Evolutionary conservation across 2,888 invertebrate genomes (phyloP), one percentile per base, ranked within the genome.

Genomic region (Epinotia ramella): DNA sequence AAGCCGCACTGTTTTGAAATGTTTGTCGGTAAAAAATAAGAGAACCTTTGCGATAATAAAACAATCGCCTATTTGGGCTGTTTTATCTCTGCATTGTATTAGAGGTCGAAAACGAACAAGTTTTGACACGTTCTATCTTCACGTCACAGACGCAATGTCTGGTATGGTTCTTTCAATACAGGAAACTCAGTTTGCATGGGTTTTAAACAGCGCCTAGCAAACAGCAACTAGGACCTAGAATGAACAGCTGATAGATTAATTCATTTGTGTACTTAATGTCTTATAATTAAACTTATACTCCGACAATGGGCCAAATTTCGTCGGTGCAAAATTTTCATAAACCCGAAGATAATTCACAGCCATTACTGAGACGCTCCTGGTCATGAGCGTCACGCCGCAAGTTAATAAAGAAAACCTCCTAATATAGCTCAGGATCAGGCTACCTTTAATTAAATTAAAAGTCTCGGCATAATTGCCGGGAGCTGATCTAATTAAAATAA

Each of bases 401-500:
- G 70, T 44, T 70, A 70, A 70, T 66, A 70, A 75, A 75, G 75
- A 70, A 74, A 75, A 75, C 75, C 75, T 65, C 40, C 60, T 70
- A 70, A 70, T 70, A 65, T 70, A 65, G 53, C 44, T 75, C 70
- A 59, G 53, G 53, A 28, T 75, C 70, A 59, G 53, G 75, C 66
- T 75, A 75, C 75, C 70, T 65, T 75, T 66, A 65, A 75, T 75
- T 69, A 60, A 70, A 75, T 75, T 70, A 70, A 75, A 75, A 75
- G 74, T 70, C 75, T 18, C 65, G 4, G 60, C 60, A 66, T 75
- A 75, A 75, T 75, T 66, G 69, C 49, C 69, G 24, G 49, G 40
- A 44, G 64, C 69, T 74, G 64, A 74, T 70, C 69, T 74, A 60
- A 70, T 70, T 70, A 66, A 65, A 65, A 59, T 73, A 73, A 75